Base-by-base conservation (phyloP, 2,888 invertebrate species). In the Chesias legatella region DNA sequence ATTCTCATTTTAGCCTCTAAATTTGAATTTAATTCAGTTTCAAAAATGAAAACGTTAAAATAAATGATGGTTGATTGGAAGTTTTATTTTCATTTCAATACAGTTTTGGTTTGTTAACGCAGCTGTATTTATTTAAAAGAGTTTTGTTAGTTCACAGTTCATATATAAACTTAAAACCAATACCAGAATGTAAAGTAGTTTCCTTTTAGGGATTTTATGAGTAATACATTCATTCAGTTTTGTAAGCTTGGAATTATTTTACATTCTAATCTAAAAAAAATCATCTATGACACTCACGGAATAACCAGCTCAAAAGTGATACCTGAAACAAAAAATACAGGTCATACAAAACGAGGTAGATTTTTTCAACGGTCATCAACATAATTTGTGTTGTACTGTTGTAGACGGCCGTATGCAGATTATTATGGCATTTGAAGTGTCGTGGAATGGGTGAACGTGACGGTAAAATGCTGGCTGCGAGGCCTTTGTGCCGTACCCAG, bases 261-360 rank as follows among this genome's bases (percentile, higher is more conserved):
- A 5, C 13, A 17, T 17, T 17, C 13, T 5, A 17, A 17, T 17
- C 13, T 17, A 56, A 51, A 39, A 39, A 39, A 32, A 36, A 35
- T 35, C 36, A 1, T 40, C 38, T 35, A 29, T 51, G 50, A 32
- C 51, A 48, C 48, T 56, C 52, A 48, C 56, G 44, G 34, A 10
- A 43, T 51, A 33, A 38, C 43, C 30, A 36, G 41, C 39, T 39
- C 43, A 40, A 40, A 42, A 41, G 49, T 13, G 41, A 61, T 79
- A 81, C 80, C 73, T 77, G 75, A 48, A 78, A 79, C 73, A 77
- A 74, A 72, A 22, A 71, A 73, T 56, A 64, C 60, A 60, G 57
- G 50, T 71, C 65, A 69, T 70, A 68, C 70, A 59, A 73, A 71
- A 77, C 61, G 72, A 68, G 51, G 58, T 47, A 50, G 60, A 61